These are phyloP conservation scores for Lepus europaeus DNA, from an alignment of 2,113 vertebrate genomes.

Conservation along the genomic window DNA sequence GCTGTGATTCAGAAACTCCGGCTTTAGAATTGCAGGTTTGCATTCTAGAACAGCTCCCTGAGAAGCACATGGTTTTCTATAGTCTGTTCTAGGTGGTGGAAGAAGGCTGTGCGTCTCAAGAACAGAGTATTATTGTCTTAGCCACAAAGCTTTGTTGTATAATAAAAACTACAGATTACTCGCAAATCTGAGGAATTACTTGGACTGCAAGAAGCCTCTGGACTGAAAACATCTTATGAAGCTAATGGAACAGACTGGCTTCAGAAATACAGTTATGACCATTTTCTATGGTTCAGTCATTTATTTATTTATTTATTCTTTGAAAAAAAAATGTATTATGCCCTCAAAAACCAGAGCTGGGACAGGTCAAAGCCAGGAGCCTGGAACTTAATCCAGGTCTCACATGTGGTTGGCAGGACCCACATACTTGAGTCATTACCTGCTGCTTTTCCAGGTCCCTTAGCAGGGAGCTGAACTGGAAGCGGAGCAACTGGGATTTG, in stretches of 20 bases:
- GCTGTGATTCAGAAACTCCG: neutral
- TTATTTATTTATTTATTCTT: neutral
- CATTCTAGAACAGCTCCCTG: neutral
- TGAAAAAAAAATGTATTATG: neutral
- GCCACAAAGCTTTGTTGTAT: constrained; percentile 1
- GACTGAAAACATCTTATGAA: constrained; percentile 14
- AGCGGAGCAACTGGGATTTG: no score
- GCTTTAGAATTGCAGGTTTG: constrained; percentile 42
- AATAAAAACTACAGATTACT: constrained; percentile 30
- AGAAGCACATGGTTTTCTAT: neutral
- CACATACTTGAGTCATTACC: no score
- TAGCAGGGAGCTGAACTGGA: no score
- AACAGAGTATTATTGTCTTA: neutral
- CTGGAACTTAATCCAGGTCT: no score
- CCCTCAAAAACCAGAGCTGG: no score
- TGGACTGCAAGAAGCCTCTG: neutral
- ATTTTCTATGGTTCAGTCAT: neutral
- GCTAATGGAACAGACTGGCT: neutral
- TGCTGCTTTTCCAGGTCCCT: no score
- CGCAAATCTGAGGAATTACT: constrained; percentile 28
- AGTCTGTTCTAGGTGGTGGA: neutral
- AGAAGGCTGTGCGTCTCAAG: neutral
- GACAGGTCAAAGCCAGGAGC: no score
- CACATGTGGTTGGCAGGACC: no score
- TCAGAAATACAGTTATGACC: neutral